Base-by-base conservation (phyloP, 2,888 invertebrate genomes). In the Nematopogon swammerdamellus region DNA sequence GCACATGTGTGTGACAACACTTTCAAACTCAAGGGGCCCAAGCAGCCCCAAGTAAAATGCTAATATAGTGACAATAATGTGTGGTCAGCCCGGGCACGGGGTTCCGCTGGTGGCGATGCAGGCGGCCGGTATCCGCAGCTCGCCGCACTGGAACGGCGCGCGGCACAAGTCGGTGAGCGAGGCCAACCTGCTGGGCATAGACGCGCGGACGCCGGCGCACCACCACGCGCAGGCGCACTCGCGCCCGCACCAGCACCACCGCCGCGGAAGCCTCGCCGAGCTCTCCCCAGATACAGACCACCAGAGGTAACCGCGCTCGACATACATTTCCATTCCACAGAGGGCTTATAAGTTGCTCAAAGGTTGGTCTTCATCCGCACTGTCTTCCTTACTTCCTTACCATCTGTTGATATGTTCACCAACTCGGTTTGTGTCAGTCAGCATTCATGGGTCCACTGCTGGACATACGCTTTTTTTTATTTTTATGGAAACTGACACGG, bases 161-260 rank as follows among this genome's bases (percentile, higher is more conserved):
- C 60, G 76, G 4, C 70, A 84, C 64, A 88, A 88, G 61, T 92
- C 92, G 53, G 87, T 88, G 57, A 93, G 93, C 59, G 95, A 95
- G 67, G 94, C 94, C 10, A 94, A 95, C 75, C 75, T 95, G 18
- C 72, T 94, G 44, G 84, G 85, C 2, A 77, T 82, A 2, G 86
- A 86, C 44, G 67, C 73, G 1, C 59, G 73, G 29, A 82, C 82
- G 19, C 72, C 61, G 47, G 5, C 5, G 5, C 25, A 25, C 25
- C 62, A 65, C 54, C 61, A 58, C 8, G 6, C 43, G 4, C 4
- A 4, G 4, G 4, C 47, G 30, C 18, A 62, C 1, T 72, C 81
- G 18, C 56, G 70, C 5, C 70, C 75, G 14, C 70, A 77, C 50
- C 69, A 70, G 2, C 62, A 56, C 53, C 76, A 81, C 36, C 70